These are phyloP conservation scores for Parnassius smintheus DNA, from an alignment of 2,888 invertebrate species.

Conservation along the genomic window DNA sequence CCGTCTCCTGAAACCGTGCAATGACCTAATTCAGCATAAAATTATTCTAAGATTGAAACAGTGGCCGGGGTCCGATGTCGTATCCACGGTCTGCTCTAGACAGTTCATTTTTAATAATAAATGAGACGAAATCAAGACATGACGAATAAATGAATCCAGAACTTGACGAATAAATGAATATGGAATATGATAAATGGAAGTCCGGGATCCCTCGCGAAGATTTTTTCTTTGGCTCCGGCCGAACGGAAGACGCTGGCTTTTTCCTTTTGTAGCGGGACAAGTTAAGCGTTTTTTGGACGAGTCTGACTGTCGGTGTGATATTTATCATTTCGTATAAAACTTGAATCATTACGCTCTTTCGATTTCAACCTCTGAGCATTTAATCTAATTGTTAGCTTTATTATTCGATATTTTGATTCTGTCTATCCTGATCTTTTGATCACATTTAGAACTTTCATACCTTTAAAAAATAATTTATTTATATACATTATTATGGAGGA, in stretches of 20 bases:
- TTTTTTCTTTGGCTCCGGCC: constrained; percentile 79
- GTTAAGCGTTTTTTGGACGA: constrained; percentile 80
- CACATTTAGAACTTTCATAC: no score
- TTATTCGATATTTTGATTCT: constrained; percentile 9
- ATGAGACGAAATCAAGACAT: constrained; percentile 82
- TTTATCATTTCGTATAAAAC: constrained; percentile 78
- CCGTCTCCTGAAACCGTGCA: constrained; percentile 26
- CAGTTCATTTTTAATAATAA: constrained; percentile 83
- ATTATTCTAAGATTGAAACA: constrained; percentile 78
- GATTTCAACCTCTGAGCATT: constrained; percentile 47
- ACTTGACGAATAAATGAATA: constrained; percentile 82
- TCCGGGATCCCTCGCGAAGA: constrained; percentile 77
- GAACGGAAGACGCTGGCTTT: constrained; percentile 80
- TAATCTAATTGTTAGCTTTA: constrained; percentile 27
- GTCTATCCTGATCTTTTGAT: not conserved
- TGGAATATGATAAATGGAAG: constrained; percentile 81
- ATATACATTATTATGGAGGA: no score
- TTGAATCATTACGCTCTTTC: constrained; percentile 67
- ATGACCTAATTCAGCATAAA: constrained; percentile 72
- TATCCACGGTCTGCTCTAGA: constrained; percentile 72
- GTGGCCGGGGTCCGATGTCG: constrained; percentile 70
- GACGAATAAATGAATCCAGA: constrained; percentile 83
- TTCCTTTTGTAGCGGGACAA: constrained; percentile 80
- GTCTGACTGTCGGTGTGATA: constrained; percentile 68
- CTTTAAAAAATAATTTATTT: no score